These are phyloP conservation scores for Sturmia bella DNA, from an alignment of 2,888 invertebrate species.

Conservation along the genomic window DNA sequence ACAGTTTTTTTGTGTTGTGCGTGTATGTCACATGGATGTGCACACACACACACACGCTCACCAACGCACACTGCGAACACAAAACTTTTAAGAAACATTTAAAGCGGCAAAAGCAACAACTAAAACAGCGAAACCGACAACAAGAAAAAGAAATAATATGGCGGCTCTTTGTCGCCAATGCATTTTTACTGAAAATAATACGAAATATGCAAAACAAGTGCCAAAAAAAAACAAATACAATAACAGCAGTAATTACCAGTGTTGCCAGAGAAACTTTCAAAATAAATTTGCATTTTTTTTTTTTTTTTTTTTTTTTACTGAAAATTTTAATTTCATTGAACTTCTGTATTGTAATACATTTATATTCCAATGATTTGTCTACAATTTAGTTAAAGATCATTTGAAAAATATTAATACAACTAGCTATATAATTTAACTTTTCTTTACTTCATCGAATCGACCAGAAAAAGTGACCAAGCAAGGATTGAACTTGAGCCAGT, in stretches of 20 bases:
- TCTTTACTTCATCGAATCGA: too few relatives aligned
- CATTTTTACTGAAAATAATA: conserved; percentile 62
- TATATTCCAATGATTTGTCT: too few relatives aligned
- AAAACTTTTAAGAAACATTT: conserved; percentile 48
- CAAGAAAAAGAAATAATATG: conserved; percentile 59
- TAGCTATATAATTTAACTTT: too few relatives aligned
- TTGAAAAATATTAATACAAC: too few relatives aligned
- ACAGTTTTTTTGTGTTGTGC: conserved; percentile 41
- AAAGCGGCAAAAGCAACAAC: conserved; percentile 39
- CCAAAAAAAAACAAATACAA: conserved; percentile 52
- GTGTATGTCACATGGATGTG: conserved; percentile 68
- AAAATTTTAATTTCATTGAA: too few relatives aligned
- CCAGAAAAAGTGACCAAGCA: too few relatives aligned
- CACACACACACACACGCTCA: conserved; percentile 31
- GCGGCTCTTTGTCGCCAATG: conserved; percentile 71
- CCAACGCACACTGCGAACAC: conserved; percentile 21
- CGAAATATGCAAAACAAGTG: conserved; percentile 68
- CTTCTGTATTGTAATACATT: too few relatives aligned
- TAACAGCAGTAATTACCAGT: conserved; percentile 16
- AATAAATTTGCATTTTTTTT: too few relatives aligned
- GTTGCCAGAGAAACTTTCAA: too few relatives aligned
- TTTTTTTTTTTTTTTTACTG: too few relatives aligned
- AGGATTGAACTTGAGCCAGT: too few relatives aligned
- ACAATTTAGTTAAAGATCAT: too few relatives aligned
- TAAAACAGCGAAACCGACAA: conserved; percentile 4